Evolutionary conservation across 2,888 invertebrate species (phyloP), one percentile per base, ranked within the genome.

Genomic region (Xestia ashworthii): DNA sequence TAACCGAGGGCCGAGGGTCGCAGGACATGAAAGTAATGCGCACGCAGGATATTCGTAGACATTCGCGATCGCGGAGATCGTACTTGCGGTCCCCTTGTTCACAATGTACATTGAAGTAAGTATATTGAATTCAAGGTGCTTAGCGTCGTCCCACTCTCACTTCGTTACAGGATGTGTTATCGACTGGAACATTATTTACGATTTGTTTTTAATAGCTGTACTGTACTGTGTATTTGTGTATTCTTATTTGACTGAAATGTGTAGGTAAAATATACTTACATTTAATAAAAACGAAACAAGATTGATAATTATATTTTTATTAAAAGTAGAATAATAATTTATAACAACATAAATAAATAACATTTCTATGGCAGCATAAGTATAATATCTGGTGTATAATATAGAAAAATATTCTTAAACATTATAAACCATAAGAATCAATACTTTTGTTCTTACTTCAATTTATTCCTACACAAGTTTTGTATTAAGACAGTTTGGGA

Each of bases 21-120:
- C 89, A 93, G 93, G 93, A 93, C 90, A 89, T 87, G 88, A 88
- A 92, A 83, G 78, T 79, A 81, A 85, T 95, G 96, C 95, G 96
- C 95, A 92, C 94, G 95, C 96, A 95, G 93, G 92, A 92, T 87
- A 89, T 91, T 89, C 87, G 84, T 82, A 79, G 86, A 81, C 64
- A 76, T 58, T 79, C 60, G 60, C 64, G 58, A 65, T 67, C 68
- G 81, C 70, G 64, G n/a, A 48, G 80, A 82, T 82, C 84, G 80
- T 81, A 79, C 83, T 70, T 74, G 73, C 68, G 67, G 73, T 69
- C 66, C 82, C 76, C 76, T 82, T 81, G 67, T 76, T 83, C 72
- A 72, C 71, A 80, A 32, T 32, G 32, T 32, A 3, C 32, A 32
- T 32, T 3, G 32, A 32, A 75, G 68, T 58, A 14, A 0, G 5